Base-by-base conservation (phyloP, 2,888 invertebrate genomes). In the Ennomos fuscantarius region DNA sequence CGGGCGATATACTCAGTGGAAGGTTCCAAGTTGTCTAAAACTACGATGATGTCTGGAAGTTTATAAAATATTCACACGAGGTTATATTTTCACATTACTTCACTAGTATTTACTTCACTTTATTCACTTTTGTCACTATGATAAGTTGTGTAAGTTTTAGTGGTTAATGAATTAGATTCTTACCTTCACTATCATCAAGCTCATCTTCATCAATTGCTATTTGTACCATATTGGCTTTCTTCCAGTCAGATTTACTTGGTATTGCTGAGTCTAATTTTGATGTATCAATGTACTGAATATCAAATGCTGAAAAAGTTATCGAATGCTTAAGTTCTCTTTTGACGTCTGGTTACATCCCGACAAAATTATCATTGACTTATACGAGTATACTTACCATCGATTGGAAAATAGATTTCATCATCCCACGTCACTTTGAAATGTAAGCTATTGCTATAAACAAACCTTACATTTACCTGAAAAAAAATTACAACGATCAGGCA, bases 1-100 rank as follows among this genome's bases (percentile, higher is more conserved):
- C 87, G 79, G 0, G 86, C 37, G 78, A 81, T 84, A 48, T 89
- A 89, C 6, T 76, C 69, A 0, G 84, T 82, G 10, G 79, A 76
- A 32, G 72, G 69, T 11, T 81, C 74, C 51, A 90, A 71, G 40
- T 73, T 64, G 0, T 54, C 36, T 24, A 87, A 33, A 9, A 56
- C 60, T 0, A 79, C 55, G 31, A 62, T 3, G 9, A 73, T 10
- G 31, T 68, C 88, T 87, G 63, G 31, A 71, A 55, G 41, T 12
- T 33, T 13, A 15, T 8, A 36, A 55, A 46, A 34, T 33, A 13
- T 10, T n/a, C 11, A 36, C n/a, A 40, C 39, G 5, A 44, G 24
- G n/a, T 35, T 37, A 2, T 1, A 9, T 44, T n/a, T 24, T 24
- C 24, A 24, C 24, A 6, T 24, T 24, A n/a, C n/a, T n/a, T n/a